phyloP scores from a whole-genome alignment of 2,113 vertebrate species.

The Engystomops pustulosus region DNA sequence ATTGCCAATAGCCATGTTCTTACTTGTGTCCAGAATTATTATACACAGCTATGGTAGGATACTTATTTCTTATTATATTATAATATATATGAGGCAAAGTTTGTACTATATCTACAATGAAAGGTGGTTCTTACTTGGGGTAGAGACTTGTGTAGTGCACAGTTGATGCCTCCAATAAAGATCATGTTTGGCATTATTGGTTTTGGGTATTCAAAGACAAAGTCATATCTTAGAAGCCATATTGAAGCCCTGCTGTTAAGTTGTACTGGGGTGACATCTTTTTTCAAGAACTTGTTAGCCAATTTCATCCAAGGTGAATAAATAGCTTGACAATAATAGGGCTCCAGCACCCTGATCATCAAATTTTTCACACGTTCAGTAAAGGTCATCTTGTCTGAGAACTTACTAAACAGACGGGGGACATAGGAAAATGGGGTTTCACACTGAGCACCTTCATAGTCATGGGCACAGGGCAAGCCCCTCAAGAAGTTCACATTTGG shows the following conservation, averaged over 20 bases:
- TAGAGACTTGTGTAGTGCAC: neutral
- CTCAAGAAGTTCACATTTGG: slow-evolving; percentile 73
- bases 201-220: slow-evolving; percentile 55
- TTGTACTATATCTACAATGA: neutral
- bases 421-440: slow-evolving; percentile 73
- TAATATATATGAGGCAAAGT: too few species aligned
- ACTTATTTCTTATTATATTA: too few species aligned
- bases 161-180: slow-evolving; percentile 65
- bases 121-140: neutral
- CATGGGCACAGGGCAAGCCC: slow-evolving; percentile 73
- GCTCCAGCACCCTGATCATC: slow-evolving; percentile 28
- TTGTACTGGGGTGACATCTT: slow-evolving; percentile 39
- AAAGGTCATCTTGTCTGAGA: slow-evolving; percentile 65
- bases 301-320: neutral
- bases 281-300: slow-evolving; percentile 63
- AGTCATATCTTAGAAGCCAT: slow-evolving; percentile 56
- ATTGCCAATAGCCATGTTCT: too few species aligned
- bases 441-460: slow-evolving; percentile 67
- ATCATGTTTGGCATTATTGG: slow-evolving; percentile 49
- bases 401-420: slow-evolving; percentile 60
- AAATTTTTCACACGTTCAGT: slow-evolving; percentile 59
- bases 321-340: neutral
- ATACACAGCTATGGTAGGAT: too few species aligned
- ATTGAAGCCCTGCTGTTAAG: slow-evolving; percentile 35
- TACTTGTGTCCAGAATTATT: too few species aligned